Base-by-base conservation (phyloP, 92 coral and sea anemone genomes). In the Zoanthus gigantus region DNA sequence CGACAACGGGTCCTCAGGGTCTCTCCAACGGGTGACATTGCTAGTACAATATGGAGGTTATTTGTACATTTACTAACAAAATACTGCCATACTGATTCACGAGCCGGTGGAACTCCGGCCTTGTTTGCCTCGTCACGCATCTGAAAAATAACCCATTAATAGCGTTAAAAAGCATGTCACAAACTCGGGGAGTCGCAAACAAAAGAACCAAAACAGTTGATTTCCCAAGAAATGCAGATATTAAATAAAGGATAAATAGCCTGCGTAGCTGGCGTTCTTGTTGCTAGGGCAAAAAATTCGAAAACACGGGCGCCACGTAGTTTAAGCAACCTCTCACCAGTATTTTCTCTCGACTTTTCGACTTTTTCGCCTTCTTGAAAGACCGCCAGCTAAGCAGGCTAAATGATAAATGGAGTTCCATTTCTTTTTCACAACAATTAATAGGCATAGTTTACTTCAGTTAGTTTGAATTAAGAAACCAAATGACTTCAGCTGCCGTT, bases 1-100 rank as follows among this genome's bases (percentile, higher is more conserved):
- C 99, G 98, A 76, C 99, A 97, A 11, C 99, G 93, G 7, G 99
- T 97, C 88, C 99, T 92, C 15, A 97, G 94, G 13, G 96, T 94
- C 61, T 97, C 99, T 46, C 99, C 99, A 83, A 97, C 99, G 85
- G 99, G 99, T 14, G 99, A 97, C 99, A 97, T 97, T 69, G 99
- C 99, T 54, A 97, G 72, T 60, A 97, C 99, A 78, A 95, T 97
- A 31, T 97, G 99, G 7, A 97, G 96, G 82, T 97, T 97, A 93
- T 94, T 95, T 57, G 99, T 94, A 78, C 97, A 97, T 82, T 97
- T 97, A 77, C 92, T 87, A 12, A 97, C 99, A 73, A 97, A 97
- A 87, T 97, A 97, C 78, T 97, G 99, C 99, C 99, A 97, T 77
- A 97, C 91, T 10, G 99, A 95, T 77, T 97, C 99, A 79, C 99